A percentile compares a stretch with the other conserved stretches of the same genome.
phyloP scores from a whole-genome alignment of 2,797 vertebrate genomes.

The Semotilus atromaculatus region DNA sequence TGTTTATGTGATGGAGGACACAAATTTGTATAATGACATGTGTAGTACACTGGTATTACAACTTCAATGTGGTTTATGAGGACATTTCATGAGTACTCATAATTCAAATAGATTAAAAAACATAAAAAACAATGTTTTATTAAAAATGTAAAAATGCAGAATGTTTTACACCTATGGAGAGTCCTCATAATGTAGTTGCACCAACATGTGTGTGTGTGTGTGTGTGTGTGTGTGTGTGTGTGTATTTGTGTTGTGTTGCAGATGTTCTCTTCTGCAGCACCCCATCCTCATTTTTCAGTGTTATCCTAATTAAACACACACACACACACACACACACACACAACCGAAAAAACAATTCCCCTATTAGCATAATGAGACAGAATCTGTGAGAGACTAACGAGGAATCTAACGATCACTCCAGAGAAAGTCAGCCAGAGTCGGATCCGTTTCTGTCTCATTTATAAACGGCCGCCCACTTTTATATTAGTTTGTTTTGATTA shows the following conservation, averaged over 20 bases:
- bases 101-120: no score
- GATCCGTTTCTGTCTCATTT: background rate
- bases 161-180: no score
- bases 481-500: constrained; percentile 18
- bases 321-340: constrained; percentile 40
- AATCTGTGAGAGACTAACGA: constrained; percentile 46
- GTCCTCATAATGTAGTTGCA: no score
- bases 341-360: constrained; percentile 58
- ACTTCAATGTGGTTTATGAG: no score
- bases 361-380: constrained; percentile 63
- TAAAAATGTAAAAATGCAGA: no score
- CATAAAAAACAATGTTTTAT: no score
- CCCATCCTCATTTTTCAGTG: constrained; percentile 47
- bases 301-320: constrained; percentile 60
- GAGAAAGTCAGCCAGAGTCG: background rate
- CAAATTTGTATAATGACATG: no score
- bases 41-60: no score
- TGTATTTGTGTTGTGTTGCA: constrained; percentile 52
- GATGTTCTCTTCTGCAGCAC: constrained; percentile 48
- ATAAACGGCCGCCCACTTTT: background rate
- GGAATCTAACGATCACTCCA: constrained; percentile 76
- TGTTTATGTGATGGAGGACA: no score
- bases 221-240: background rate
- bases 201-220: no score
- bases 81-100: no score